Conservation (phyloP, 2,888 invertebrate genomes). For the Oxystoma pomonae region DNA sequence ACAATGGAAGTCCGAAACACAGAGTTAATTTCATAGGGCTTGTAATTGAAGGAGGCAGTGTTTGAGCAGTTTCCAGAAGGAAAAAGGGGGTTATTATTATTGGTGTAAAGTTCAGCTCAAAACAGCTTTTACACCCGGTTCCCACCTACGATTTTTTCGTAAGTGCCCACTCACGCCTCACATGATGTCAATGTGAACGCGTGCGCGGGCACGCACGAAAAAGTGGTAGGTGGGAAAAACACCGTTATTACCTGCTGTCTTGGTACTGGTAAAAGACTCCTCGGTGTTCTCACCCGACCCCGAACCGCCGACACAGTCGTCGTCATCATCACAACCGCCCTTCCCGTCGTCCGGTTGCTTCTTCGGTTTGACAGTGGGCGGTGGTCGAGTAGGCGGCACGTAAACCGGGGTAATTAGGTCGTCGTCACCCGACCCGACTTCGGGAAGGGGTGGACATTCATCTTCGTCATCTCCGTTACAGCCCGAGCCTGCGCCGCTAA, state of each 20-base stretch:
- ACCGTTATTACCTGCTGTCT: slow-evolving; percentile 46
- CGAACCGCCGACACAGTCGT: slow-evolving; percentile 80
- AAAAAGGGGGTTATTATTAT: no score
- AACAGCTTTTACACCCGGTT: no score
- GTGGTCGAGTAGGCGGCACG: slow-evolving; percentile 74
- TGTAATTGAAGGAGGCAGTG: no score
- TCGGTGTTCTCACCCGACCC: slow-evolving; percentile 69
- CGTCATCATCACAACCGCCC: slow-evolving; percentile 69
- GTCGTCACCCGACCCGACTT: slow-evolving; percentile 69
- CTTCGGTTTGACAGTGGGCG: slow-evolving; percentile 53
- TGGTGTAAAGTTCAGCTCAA: no score
- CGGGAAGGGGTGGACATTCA: slow-evolving; percentile 80
- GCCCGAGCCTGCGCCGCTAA: slow-evolving; percentile 88
- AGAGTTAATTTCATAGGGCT: no score
- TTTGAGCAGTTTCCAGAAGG: no score
- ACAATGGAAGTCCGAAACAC: no score
- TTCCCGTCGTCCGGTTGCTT: slow-evolving; percentile 35
- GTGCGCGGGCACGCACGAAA: no score
- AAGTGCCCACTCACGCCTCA: no score
- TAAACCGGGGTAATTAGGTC: slow-evolving; percentile 92
- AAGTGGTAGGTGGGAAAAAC: no score
- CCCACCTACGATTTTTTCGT: no score
- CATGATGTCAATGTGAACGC: no score
- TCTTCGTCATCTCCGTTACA: slow-evolving; percentile 91
- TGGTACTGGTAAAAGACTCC: slow-evolving; percentile 56